These are phyloP conservation scores for Dusona sp. DNA, from an alignment of 2,888 invertebrate species.

Conservation along the genomic window DNA sequence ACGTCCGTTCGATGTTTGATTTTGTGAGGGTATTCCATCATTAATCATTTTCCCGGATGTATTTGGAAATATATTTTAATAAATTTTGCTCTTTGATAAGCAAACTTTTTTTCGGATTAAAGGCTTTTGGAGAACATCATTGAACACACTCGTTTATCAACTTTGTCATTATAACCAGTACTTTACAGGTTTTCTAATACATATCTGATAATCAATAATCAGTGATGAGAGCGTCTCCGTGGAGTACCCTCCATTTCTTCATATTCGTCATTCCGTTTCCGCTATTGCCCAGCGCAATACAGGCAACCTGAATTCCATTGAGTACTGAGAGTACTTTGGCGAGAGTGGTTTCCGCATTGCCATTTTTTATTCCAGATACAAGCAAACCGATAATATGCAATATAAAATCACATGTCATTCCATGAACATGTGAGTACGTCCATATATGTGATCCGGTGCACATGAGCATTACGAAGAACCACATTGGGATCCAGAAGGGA, in stretches of 20 bases:
- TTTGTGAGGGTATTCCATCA: too few relatives aligned
- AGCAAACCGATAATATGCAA: slow-evolving; percentile 22
- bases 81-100: not conserved
- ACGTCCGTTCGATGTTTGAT: too few relatives aligned
- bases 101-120: too few relatives aligned
- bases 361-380: slow-evolving; percentile 36
- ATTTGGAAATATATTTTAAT: not conserved
- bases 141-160: not conserved
- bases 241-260: not conserved
- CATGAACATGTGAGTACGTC: not conserved
- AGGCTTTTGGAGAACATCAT: too few relatives aligned
- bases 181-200: not conserved
- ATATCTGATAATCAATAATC: not conserved
- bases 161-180: not conserved
- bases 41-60: not conserved
- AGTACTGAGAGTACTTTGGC: slow-evolving; percentile 35
- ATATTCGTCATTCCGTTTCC: not conserved
- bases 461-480: not conserved
- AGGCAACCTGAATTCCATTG: not conserved
- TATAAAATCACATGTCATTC: slow-evolving; percentile 18
- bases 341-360: slow-evolving; percentile 29
- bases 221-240: not conserved
- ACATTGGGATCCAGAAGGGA: slow-evolving; percentile 38
- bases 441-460: slow-evolving; percentile 10
- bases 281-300: slow-evolving; percentile 11